Base-by-base conservation (phyloP, 2,888 invertebrate genomes). In the Cerastis leucographa region DNA sequence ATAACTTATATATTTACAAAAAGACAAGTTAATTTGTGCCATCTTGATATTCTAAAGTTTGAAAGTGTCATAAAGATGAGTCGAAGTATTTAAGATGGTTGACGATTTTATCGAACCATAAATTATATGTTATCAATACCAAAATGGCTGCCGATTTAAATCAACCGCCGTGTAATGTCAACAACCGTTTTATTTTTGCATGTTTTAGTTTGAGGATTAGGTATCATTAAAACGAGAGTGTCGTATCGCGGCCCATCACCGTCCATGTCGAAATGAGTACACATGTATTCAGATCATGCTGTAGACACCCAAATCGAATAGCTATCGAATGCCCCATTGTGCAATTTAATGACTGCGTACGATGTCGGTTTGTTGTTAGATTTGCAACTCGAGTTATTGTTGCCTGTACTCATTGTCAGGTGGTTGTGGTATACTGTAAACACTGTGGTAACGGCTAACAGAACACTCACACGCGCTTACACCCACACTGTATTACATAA, bases 261-360 rank as follows among this genome's bases (percentile, higher is more conserved):
- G 73, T 71, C 78, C 64, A 73, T 92, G 90, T 90, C 88, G 91
- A 92, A 93, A 93, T 86, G 64, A 87, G 87, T 86, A 89, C 88
- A 88, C 86, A 84, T 81, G 83, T 93, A 94, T 94, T 94, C 94
- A 83, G 87, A 86, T 90, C 92, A 92, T 92, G 85, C 72, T 70
- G 93, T 92, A 89, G 88, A 89, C 87, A 90, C 88, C 93, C 90
- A 93, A 94, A 94, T 92, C 92, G 92, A 87, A 90, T 90, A 90
- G 90, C 88, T 89, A 89, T 91, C 92, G 89, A 94, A 93, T 94
- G 93, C 89, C 88, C 94, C 91, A 94, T 95, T 95, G 95, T 95
- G 95, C 92, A 94, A 95, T 89, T 89, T 91, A 92, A 94, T 92
- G 93, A 90, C 88, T 87, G 84, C 85, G 89, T 81, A 83, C 87